Evolutionary conservation across 1,140 invertebrate genomes (phyloP), one percentile per base, ranked within the genome.

Genomic region (Pararge aegeria): DNA sequence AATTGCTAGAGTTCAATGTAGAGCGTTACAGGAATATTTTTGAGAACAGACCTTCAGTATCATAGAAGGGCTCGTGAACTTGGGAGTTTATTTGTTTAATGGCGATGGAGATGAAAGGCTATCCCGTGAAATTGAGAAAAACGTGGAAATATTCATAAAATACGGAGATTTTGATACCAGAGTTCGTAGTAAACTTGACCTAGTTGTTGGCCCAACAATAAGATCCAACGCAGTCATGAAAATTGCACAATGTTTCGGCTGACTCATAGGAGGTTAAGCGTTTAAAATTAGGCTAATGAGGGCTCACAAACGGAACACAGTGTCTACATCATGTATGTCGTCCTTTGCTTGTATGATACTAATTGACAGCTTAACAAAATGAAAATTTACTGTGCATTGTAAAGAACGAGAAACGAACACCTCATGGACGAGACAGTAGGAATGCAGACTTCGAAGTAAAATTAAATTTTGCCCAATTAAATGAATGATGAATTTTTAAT

Each of bases 261-360:
- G 75, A 72, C 58, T 72, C 66, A 67, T 67, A 55, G 57, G 65
- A 68, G 66, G 65, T 71, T 73, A 52, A 44, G 34, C 50, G 55
- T 54, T 29, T 71, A 68, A 73, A 77, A 73, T 70, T 72, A 67
- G 70, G 67, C 66, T 77, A 79, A 79, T 70, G 67, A 79, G 58
- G 34, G 64, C 63, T 58, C 55, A 62, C 20, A 21, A 61, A 61
- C 18, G 37, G 10, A 64, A 46, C 20, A 12, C 20, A 21, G 52
- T 68, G 55, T 64, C 19, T 57, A 51, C 34, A 65, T 63, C 34
- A 52, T 21, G 61, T 65, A 40, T 55, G 21, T 52, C 60, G 59
- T 68, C 62, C 65, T 67, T 69, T 59, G 54, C 50, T 50, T 46
- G 53, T 51, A 52, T 61, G 7, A 44, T 1, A 55, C 20, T 42